These are phyloP conservation scores for Aplocera efformata DNA, from an alignment of 2,888 invertebrate species.

Conservation along the genomic window DNA sequence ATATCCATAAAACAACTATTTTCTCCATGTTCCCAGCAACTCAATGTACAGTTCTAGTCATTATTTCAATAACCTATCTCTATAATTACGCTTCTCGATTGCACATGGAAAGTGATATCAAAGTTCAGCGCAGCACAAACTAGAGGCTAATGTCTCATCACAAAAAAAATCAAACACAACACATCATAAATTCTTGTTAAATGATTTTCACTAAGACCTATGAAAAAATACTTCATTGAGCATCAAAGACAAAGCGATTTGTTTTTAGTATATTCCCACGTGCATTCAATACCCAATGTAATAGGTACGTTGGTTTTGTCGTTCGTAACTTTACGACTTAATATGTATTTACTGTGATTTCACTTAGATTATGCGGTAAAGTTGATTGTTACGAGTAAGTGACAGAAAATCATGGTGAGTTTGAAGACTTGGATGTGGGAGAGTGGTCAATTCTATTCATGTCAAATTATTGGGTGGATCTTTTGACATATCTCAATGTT, in stretches of 20 bases:
- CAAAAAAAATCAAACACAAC: conserved; percentile 9
- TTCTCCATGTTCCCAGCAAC: too few species aligned
- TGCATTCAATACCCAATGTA: conserved; percentile 52
- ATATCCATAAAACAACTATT: too few species aligned
- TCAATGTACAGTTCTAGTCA: too few species aligned
- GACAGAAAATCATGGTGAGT: conserved; percentile 4
- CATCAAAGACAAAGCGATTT: conserved; percentile 37
- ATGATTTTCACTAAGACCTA: conserved; percentile 7
- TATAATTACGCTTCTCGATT: too few species aligned
- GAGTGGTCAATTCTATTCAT: too few species aligned
- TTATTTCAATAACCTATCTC: too few species aligned
- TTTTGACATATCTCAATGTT: too few species aligned
- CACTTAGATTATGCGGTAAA: conserved; percentile 29
- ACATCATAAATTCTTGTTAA: conserved; percentile 6
- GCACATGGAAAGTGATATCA: conserved; percentile 2
- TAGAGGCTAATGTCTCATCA: conserved; percentile 6
- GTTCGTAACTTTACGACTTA: conserved; percentile 19
- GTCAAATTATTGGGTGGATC: too few species aligned
- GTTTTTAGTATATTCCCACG: conserved; percentile 46
- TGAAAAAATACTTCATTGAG: conserved; percentile 11
- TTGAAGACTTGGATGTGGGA: too few species aligned
- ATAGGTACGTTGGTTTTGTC: conserved; percentile 43
- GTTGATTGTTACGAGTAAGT: conserved; percentile 1
- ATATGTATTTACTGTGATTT: conserved; percentile 37
- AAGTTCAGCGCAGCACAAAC: too few species aligned